These are phyloP conservation scores for Babyrousa celebensis DNA, from an alignment of 2,797 vertebrate genomes.

Conservation along the genomic window DNA sequence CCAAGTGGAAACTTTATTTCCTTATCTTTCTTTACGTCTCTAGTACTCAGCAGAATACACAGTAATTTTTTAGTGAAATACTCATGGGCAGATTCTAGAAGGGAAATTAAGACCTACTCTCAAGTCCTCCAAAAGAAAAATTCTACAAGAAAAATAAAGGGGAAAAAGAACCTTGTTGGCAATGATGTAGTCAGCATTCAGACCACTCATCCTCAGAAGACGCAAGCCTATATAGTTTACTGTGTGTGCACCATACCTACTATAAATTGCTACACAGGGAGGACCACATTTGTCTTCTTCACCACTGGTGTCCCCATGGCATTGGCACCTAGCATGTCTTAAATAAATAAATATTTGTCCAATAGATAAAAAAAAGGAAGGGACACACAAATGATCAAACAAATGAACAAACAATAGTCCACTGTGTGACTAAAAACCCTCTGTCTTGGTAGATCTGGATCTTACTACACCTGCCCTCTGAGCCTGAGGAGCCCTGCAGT, in stretches of 20 bases:
- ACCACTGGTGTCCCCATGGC: background rate
- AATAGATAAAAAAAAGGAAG: background rate
- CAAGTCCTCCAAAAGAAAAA: background rate
- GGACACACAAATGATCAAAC: background rate
- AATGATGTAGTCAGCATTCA: background rate
- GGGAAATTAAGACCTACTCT: background rate
- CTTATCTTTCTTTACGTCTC: background rate
- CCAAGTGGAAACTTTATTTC: background rate
- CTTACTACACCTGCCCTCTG: background rate
- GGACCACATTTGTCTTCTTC: background rate
- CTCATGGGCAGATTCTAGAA: background rate
- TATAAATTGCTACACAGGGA: background rate
- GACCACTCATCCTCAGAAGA: background rate
- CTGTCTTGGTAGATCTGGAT: background rate
- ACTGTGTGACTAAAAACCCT: background rate
- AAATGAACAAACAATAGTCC: background rate
- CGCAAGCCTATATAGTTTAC: background rate
- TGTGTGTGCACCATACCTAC: background rate
- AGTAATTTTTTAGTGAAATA: background rate
- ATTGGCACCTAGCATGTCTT: background rate
- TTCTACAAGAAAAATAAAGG: background rate
- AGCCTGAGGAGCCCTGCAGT: background rate
- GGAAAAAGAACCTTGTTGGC: background rate
- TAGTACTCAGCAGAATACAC: background rate
- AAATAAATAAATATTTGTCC: background rate